These are phyloP conservation scores for Aphidius ervi DNA, from an alignment of 1,140 invertebrate species.

Conservation along the genomic window DNA sequence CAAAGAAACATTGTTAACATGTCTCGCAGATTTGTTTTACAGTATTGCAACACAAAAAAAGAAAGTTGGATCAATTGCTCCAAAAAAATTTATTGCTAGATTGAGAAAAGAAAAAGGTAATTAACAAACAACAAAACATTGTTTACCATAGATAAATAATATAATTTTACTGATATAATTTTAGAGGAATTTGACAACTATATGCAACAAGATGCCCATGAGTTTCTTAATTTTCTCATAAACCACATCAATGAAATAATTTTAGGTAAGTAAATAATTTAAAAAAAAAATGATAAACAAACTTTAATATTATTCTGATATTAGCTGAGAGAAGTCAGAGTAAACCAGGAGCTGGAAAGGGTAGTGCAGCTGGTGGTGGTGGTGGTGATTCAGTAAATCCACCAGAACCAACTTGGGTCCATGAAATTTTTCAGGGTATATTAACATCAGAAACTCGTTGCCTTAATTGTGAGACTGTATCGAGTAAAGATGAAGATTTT, in stretches of 20 bases:
- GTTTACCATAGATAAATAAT: conserved; percentile 5
- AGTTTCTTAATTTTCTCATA: conserved; percentile 98
- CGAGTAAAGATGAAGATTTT: conserved; percentile 99
- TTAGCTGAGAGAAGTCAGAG: conserved; percentile 76
- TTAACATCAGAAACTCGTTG: conserved; percentile 98
- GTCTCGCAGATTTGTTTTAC: conserved; percentile 97
- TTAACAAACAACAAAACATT: not conserved
- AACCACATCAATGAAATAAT: conserved; percentile 96
- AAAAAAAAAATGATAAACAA: too few species aligned
- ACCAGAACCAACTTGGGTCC: conserved; percentile 95
- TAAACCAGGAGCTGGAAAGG: conserved; percentile 53
- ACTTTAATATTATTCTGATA: not conserved
- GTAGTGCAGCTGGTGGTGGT: conserved; percentile 42
- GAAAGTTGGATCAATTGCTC: conserved; percentile 98
- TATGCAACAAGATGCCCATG: conserved; percentile 99
- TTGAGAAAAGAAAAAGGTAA: conserved; percentile 97
- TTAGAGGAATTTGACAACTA: conserved; percentile 99
- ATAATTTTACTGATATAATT: conserved; percentile 43
- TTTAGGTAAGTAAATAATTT: conserved; percentile 59
- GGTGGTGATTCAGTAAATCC: conserved; percentile 52
- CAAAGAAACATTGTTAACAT: conserved; percentile 96
- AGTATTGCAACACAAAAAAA: conserved; percentile 99
- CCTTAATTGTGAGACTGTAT: conserved; percentile 98
- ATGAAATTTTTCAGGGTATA: conserved; percentile 99
- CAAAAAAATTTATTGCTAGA: conserved; percentile 98